phyloP scores from a whole-genome alignment of 2,888 invertebrate genomes.

The Caradrina clavipalpis region DNA sequence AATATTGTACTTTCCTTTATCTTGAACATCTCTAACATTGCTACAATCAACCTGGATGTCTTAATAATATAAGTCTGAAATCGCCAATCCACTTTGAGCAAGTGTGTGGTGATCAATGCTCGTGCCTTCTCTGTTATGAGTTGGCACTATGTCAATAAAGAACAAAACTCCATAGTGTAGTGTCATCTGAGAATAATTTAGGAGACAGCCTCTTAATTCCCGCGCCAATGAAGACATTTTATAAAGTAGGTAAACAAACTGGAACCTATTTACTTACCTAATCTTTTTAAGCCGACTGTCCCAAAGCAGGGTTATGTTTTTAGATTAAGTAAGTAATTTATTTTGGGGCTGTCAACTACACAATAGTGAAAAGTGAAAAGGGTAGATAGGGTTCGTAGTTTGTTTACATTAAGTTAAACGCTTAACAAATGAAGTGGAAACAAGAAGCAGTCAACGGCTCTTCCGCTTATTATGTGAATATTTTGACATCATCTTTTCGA shows the following conservation, averaged over 20 bases:
- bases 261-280: no score
- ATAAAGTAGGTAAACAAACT: not conserved
- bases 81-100: no score
- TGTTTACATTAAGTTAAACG: not conserved
- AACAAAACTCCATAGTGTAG: no score
- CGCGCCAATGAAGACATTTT: not conserved
- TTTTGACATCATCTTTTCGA: not conserved
- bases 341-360: slow-evolving; percentile 11
- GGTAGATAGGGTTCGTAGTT: not conserved
- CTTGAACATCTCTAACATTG: no score
- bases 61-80: no score
- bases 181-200: not conserved
- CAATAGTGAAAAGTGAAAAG: slow-evolving; percentile 17
- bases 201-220: not conserved
- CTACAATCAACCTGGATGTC: no score
- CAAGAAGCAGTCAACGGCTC: not conserved
- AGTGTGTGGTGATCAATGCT: no score
- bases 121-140: no score
- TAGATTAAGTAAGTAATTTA: not conserved
- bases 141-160: no score
- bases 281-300: not conserved
- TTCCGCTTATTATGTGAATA: not conserved
- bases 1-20: no score
- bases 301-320: not conserved
- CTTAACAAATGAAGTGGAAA: not conserved